Conservation (phyloP, 2,113 vertebrate genomes). For the Noturus placidus region DNA sequence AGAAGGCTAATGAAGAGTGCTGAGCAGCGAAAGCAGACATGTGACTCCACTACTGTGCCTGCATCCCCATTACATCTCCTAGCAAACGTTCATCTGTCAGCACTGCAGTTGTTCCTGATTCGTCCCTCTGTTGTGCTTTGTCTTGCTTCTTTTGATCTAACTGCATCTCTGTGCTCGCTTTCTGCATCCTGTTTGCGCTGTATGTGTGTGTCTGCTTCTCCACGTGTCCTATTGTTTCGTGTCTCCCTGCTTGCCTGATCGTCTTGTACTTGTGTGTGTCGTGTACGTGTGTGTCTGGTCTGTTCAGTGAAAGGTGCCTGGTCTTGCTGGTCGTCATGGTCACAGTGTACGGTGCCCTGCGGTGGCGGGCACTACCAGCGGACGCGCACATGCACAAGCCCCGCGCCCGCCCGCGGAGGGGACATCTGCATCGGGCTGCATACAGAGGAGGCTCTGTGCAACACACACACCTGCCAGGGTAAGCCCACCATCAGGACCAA, state of each 20-base stretch:
- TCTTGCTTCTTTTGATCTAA: conserved; percentile 36
- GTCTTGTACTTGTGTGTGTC: conserved; percentile 48
- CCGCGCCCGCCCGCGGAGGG: conserved; percentile 78
- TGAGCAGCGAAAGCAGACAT: neutral
- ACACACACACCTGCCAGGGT: conserved; percentile 94
- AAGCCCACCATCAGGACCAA: conserved; percentile 38
- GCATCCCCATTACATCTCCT: conserved; percentile 25
- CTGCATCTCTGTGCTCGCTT: conserved; percentile 21
- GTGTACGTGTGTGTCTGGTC: conserved; percentile 51
- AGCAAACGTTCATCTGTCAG: conserved; percentile 41
- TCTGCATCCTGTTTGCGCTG: conserved; percentile 35
- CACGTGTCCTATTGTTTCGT: conserved; percentile 29
- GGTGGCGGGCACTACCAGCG: conserved; percentile 95
- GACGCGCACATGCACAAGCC: conserved; percentile 89
- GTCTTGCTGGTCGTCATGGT: conserved; percentile 98
- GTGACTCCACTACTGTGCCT: neutral
- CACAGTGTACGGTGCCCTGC: conserved; percentile 90
- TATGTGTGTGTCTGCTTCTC: conserved; percentile 24
- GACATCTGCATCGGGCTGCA: conserved; percentile 97
- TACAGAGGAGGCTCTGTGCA: conserved; percentile 94
- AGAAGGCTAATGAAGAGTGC: conserved; percentile 22
- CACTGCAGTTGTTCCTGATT: conserved; percentile 13
- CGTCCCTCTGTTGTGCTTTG: conserved; percentile 17
- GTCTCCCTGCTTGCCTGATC: conserved; percentile 48
- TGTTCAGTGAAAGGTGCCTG: conserved; percentile 86